These are phyloP conservation scores for Ramazzottius varieornatus DNA, from an alignment of 2,888 invertebrate genomes.

Conservation along the genomic window DNA sequence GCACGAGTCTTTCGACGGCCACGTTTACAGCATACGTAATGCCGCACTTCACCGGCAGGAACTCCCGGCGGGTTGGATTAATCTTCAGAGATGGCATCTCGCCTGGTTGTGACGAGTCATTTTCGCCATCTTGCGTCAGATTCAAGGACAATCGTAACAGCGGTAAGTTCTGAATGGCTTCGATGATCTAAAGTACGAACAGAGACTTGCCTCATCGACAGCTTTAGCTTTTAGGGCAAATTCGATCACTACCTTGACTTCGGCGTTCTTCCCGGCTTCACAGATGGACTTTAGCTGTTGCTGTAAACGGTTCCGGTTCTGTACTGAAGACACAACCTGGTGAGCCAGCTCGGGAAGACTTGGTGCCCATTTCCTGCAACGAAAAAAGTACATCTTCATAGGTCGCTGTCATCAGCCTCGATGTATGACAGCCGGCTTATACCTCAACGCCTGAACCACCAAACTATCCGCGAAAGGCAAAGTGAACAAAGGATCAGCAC, in stretches of 20 bases:
- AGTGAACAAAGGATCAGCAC: conserved; percentile 10
- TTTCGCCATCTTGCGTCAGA: background rate
- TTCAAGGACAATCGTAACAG: background rate
- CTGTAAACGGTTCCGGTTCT: background rate
- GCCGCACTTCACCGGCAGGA: background rate
- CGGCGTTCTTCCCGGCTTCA: background rate
- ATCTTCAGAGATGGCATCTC: background rate
- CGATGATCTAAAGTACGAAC: background rate
- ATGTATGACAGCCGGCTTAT: too few relatives aligned
- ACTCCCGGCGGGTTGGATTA: background rate
- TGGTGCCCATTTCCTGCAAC: background rate
- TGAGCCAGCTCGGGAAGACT: background rate
- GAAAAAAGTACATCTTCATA: background rate
- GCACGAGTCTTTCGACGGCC: background rate
- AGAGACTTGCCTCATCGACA: background rate
- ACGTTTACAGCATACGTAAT: background rate
- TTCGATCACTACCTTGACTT: background rate
- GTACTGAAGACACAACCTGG: background rate
- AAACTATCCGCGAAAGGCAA: background rate
- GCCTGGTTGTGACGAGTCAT: too few relatives aligned
- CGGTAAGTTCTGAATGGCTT: background rate
- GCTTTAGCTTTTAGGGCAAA: background rate
- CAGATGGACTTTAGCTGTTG: background rate
- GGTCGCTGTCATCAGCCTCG: background rate
- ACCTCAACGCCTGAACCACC: background rate